Base-by-base conservation (phyloP, 2,888 invertebrate genomes). In the Tachina grossa region DNA sequence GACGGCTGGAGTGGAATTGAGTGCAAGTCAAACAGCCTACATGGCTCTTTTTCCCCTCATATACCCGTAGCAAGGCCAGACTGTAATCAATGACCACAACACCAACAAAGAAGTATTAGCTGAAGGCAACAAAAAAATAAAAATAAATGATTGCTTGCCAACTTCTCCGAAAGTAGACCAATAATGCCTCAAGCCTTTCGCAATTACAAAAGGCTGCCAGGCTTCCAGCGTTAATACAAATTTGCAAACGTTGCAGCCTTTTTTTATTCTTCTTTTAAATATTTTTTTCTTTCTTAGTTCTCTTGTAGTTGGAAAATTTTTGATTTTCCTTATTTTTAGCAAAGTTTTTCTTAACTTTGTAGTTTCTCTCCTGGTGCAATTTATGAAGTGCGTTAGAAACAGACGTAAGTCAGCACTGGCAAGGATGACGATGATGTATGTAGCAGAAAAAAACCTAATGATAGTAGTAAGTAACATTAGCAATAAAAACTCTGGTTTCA, bases 341-440 rank as follows among this genome's bases (percentile, higher is more conserved):
- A 16, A 53, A 9, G 16, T 57, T 59, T 57, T 71, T 47, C 5
- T 57, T 49, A 39, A 22, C 5, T 41, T 14, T 14, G 43, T 55
- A 11, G 16, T n/a, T 41, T 22, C 19, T 66, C 49, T 39, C 19
- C 13, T 76, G n/a, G 10, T 83, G 76, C 49, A 76, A 49, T 80
- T 83, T 83, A 72, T 80, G 49, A 19, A 72, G 83, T 63, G 45
- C 71, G 66, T 83, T 82, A 79, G 65, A 65, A 78, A 76, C 83
- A 83, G 85, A 83, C 65, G 43, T 61, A 68, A 19, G 43, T 61
- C 74, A 19, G 39, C n/a, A n/a, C n/a, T 55, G 14, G 9, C 41
- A 51, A 19, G 43, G 57, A 41, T 43, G 39, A 80, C 13, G n/a
- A 16, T 65, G 45, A 66, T 69, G 55, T 61, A 66, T 69, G 55